A percentile compares a stretch with the other conserved stretches of the same genome.
Conservation (phyloP, 2,888 invertebrate species). For the Melanchra persicariae region DNA sequence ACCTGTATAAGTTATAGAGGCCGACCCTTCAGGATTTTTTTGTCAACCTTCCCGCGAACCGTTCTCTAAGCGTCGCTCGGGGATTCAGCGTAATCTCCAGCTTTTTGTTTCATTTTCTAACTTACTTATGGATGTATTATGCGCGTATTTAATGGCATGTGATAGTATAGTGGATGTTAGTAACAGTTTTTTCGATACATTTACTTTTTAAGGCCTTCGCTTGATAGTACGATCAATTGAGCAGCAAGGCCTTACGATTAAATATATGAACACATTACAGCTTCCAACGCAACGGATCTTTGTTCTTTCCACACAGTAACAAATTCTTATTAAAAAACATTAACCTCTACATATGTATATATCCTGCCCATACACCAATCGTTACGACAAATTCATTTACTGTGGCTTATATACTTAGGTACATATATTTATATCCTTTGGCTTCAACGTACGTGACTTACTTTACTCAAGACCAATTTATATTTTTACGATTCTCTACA, state of each 20-base stretch:
- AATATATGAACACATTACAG: constrained; percentile 16
- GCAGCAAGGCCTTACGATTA: constrained; percentile 15
- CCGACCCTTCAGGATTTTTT: constrained; percentile 60
- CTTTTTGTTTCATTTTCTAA: constrained; percentile 61
- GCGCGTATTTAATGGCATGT: constrained; percentile 54
- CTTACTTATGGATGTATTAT: constrained; percentile 51
- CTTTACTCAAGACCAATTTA: background rate
- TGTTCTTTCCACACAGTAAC: background rate
- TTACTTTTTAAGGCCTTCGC: constrained; percentile 46
- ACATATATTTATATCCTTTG: background rate
- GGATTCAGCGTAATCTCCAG: constrained; percentile 59
- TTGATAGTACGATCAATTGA: constrained; percentile 48
- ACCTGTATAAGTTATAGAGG: constrained; percentile 62
- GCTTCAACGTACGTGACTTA: constrained; percentile 16
- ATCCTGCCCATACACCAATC: constrained; percentile 2
- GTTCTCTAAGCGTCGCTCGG: constrained; percentile 41
- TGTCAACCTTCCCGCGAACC: constrained; percentile 41
- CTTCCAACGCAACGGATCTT: background rate
- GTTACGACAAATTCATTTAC: constrained; percentile 23
- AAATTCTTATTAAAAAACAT: constrained; percentile 2
- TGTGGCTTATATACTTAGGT: constrained; percentile 5
- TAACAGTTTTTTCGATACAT: constrained; percentile 48
- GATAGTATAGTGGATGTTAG: constrained; percentile 51
- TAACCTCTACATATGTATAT: background rate
- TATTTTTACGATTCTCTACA: constrained; percentile 14